These are phyloP conservation scores for Chitala chitala DNA, from an alignment of 2,113 vertebrate genomes.

Conservation along the genomic window DNA sequence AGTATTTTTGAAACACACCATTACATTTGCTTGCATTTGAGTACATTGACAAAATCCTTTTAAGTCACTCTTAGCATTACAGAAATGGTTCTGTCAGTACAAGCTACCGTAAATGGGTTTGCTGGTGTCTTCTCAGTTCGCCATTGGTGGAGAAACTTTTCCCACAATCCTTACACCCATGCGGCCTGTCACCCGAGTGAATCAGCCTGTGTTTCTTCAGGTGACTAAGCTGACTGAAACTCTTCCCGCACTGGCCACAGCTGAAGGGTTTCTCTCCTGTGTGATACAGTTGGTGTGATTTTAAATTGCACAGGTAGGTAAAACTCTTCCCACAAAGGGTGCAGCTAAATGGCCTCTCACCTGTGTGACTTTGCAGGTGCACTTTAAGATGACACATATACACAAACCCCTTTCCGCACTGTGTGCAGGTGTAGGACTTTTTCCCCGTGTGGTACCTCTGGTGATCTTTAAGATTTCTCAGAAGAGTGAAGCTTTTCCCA, in stretches of 20 bases:
- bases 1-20: not conserved
- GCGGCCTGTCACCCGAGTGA: slow-evolving; percentile 21
- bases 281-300: slow-evolving; percentile 22
- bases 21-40: not conserved
- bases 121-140: slow-evolving; percentile 22
- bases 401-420: slow-evolving; percentile 24
- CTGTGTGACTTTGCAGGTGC: slow-evolving; percentile 33
- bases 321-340: slow-evolving; percentile 21
- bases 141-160: slow-evolving; percentile 15
- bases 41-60: too few species aligned
- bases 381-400: slow-evolving; percentile 37
- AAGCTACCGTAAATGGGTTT: slow-evolving; percentile 7
- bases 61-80: too few species aligned
- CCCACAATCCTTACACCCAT: slow-evolving; percentile 18
- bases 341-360: slow-evolving; percentile 20
- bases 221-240: slow-evolving; percentile 20
- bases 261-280: slow-evolving; percentile 24
- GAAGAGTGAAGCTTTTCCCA: slow-evolving; percentile 13
- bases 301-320: slow-evolving; percentile 26
- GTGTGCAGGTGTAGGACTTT: slow-evolving; percentile 26
- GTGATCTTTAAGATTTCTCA: slow-evolving; percentile 29
- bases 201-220: slow-evolving; percentile 27
- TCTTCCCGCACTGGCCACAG: slow-evolving; percentile 17
- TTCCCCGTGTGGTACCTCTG: slow-evolving; percentile 30
- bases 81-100: not conserved